phyloP scores from a whole-genome alignment of 2,888 invertebrate species.

The Trilocha varians region DNA sequence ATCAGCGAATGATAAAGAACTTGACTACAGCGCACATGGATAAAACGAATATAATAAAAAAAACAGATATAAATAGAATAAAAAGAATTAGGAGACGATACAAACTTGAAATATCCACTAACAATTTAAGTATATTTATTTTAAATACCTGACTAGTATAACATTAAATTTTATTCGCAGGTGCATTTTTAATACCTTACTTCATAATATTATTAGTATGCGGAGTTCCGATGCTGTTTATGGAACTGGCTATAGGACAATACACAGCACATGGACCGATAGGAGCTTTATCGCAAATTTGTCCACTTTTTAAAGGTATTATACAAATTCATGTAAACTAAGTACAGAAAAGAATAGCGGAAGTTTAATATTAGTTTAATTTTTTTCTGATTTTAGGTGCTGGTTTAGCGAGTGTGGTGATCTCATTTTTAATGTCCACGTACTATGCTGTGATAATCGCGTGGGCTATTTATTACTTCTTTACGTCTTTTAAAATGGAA shows the following conservation, averaged over 20 bases:
- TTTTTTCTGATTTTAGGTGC: constrained; percentile 78
- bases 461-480: constrained; percentile 94
- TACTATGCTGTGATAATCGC: constrained; percentile 97
- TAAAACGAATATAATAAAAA: too few relatives aligned
- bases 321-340: not conserved
- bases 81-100: too few relatives aligned
- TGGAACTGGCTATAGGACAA: constrained; percentile 95
- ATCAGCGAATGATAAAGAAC: too few relatives aligned
- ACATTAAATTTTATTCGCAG: constrained; percentile 78
- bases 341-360: too few relatives aligned
- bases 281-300: constrained; percentile 91
- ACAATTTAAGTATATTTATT: too few relatives aligned
- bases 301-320: constrained; percentile 92
- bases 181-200: constrained; percentile 95
- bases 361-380: too few relatives aligned
- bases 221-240: constrained; percentile 93
- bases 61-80: too few relatives aligned
- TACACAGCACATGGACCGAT: constrained; percentile 94
- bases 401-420: constrained; percentile 93
- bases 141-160: too few relatives aligned
- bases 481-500: constrained; percentile 88
- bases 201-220: constrained; percentile 92
- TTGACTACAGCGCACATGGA: too few relatives aligned
- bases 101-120: too few relatives aligned
- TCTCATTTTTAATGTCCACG: constrained; percentile 95